Percentiles rank a stretch among this genome's conserved stretches.
These are phyloP conservation scores for Myiotriccus ornatus DNA, from an alignment of 2,797 vertebrate genomes.

Conservation along the genomic window DNA sequence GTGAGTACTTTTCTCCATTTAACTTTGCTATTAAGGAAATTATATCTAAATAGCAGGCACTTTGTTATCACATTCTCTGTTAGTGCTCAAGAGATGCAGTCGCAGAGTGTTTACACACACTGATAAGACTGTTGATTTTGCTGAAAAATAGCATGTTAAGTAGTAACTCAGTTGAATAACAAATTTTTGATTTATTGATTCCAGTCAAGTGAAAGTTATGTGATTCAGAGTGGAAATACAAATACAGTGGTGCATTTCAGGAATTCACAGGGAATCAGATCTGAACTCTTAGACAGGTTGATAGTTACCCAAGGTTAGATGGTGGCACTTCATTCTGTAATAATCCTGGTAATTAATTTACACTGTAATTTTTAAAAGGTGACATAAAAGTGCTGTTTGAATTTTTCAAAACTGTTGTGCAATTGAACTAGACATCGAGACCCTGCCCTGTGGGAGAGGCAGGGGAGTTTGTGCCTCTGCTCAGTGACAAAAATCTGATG, in stretches of 20 bases:
- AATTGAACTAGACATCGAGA: neutral
- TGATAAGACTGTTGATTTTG: slow-evolving; percentile 64
- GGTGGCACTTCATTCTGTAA: neutral
- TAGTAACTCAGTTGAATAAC: slow-evolving; percentile 30
- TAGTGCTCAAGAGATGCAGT: slow-evolving; percentile 53
- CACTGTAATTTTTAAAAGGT: neutral
- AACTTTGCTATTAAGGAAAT: slow-evolving; percentile 31
- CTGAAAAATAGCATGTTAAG: slow-evolving; percentile 58
- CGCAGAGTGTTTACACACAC: slow-evolving; percentile 57
- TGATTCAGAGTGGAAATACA: neutral
- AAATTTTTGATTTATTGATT: slow-evolving; percentile 27
- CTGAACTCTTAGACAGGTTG: neutral
- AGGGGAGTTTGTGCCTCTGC: neutral
- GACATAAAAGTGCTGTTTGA: neutral
- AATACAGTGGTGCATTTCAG: neutral
- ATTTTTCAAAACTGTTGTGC: neutral
- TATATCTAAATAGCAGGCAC: slow-evolving; percentile 45
- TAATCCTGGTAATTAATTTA: neutral
- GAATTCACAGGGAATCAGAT: neutral
- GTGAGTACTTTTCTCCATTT: neutral
- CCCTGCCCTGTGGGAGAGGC: neutral
- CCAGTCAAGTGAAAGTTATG: slow-evolving; percentile 19
- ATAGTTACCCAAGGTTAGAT: neutral
- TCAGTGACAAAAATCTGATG: neutral
- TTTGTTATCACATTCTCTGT: slow-evolving; percentile 45